Percentiles rank a stretch among this genome's conserved stretches.
phyloP scores from a whole-genome alignment of 2,113 vertebrate species.

The Thamnophis sirtalis region DNA sequence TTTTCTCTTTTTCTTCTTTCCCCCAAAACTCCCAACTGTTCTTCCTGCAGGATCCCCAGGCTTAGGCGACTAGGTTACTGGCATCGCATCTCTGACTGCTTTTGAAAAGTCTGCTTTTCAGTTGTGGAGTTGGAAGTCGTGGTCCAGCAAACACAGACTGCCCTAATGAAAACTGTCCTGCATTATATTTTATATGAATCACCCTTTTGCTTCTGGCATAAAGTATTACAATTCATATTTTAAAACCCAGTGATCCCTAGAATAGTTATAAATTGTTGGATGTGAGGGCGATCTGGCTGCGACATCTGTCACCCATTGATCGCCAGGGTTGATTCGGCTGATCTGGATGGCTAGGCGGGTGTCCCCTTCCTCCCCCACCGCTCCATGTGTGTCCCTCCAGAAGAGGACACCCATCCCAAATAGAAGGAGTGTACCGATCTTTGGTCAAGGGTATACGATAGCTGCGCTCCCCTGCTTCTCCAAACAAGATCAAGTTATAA shows the following conservation, averaged over 20 bases:
- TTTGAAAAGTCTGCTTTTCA: not conserved
- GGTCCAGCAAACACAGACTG: not conserved
- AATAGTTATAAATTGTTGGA: not conserved
- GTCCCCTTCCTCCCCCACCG: no score
- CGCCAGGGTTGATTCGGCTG: no score
- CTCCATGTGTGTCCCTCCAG: no score
- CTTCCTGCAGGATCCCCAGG: not conserved
- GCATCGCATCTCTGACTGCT: not conserved
- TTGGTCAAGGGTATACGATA: no score
- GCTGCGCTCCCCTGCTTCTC: no score
- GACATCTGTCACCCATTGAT: no score
- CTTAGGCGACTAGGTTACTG: not conserved
- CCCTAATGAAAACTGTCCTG: not conserved
- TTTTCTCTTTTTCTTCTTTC: not conserved
- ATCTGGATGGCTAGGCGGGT: no score
- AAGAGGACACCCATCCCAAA: no score
- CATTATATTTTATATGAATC: not conserved
- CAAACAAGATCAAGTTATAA: no score
- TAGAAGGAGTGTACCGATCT: no score
- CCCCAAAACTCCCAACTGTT: not conserved
- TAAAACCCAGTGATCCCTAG: not conserved
- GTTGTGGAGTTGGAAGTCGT: not conserved
- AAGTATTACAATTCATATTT: not conserved
- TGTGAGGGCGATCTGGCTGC: no score
- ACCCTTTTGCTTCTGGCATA: not conserved